These are phyloP conservation scores for Tachysurus fulvidraco DNA, from an alignment of 2,113 vertebrate genomes.

Conservation along the genomic window DNA sequence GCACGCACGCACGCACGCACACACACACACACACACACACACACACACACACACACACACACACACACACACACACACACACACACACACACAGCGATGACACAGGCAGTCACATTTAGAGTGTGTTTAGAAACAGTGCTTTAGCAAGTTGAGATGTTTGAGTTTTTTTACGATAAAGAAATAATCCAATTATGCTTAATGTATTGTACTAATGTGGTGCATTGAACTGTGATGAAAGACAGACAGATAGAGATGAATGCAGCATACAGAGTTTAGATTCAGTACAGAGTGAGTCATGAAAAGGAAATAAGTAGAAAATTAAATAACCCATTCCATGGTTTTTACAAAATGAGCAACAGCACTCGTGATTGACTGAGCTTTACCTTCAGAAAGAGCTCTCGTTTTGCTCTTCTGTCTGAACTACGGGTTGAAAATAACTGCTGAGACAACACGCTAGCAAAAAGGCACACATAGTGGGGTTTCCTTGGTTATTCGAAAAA, in stretches of 20 bases:
- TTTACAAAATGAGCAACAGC: background rate
- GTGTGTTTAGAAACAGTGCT: background rate
- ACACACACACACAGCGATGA: background rate
- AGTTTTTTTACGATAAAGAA: background rate
- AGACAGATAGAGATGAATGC: background rate
- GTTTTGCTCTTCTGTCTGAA: background rate
- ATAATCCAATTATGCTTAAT: background rate
- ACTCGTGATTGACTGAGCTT: background rate
- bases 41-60: too few relatives aligned
- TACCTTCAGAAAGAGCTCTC: slow-evolving; percentile 1
- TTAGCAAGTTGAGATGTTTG: background rate
- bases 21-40: too few relatives aligned
- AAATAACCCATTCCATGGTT: background rate
- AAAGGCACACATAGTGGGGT: background rate
- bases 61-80: too few relatives aligned
- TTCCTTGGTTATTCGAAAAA: background rate
- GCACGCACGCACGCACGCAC: too few relatives aligned
- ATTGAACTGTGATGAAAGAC: background rate
- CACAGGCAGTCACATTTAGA: background rate
- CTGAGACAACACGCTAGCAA: background rate
- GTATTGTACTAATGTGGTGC: background rate
- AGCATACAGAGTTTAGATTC: background rate
- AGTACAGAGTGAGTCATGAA: background rate
- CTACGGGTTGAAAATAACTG: background rate
- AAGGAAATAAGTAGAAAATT: background rate